phyloP scores from a whole-genome alignment of 1,140 invertebrate genomes.

The Euglossa dilemma region DNA sequence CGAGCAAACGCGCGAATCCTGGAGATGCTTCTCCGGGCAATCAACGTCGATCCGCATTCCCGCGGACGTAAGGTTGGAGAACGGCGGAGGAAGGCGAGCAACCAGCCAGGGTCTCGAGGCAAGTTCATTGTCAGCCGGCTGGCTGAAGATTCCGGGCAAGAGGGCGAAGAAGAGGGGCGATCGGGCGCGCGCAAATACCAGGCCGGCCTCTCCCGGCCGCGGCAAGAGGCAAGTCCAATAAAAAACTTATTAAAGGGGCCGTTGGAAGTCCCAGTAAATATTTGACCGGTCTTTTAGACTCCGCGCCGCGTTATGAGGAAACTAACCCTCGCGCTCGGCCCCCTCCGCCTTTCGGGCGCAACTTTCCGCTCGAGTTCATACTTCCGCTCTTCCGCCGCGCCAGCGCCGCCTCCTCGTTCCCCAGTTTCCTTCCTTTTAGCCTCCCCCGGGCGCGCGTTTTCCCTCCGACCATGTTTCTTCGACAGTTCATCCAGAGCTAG shows the following conservation, averaged over 20 bases:
- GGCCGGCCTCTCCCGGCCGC: conserved; percentile 37
- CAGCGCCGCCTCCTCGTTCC: not conserved
- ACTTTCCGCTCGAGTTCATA: conserved; percentile 4
- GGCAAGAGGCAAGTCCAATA: conserved; percentile 70
- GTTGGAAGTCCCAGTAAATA: conserved; percentile 70
- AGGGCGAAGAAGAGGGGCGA: conserved; percentile 15
- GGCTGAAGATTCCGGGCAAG: conserved; percentile 25
- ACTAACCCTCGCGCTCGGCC: conserved; percentile 42
- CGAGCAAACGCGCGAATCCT: conserved; percentile 24
- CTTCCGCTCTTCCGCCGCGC: too few species aligned
- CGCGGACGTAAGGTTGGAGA: conserved; percentile 1
- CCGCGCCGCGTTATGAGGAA: conserved; percentile 62
- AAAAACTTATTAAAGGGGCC: conserved; percentile 75
- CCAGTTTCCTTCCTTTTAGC: conserved; percentile 9
- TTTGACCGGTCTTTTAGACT: conserved; percentile 71
- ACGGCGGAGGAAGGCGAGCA: conserved; percentile 8
- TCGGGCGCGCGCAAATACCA: conserved; percentile 63
- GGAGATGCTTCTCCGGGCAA: conserved; percentile 36
- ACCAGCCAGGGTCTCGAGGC: not conserved
- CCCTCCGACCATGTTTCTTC: not conserved
- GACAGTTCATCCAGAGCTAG: not conserved
- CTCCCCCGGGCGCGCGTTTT: not conserved
- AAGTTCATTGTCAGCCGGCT: conserved; percentile 44
- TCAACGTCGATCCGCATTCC: conserved; percentile 49
- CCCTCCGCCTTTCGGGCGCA: conserved; percentile 16